phyloP scores from a whole-genome alignment of 2,888 invertebrate genomes.

The Julus scanicus region DNA sequence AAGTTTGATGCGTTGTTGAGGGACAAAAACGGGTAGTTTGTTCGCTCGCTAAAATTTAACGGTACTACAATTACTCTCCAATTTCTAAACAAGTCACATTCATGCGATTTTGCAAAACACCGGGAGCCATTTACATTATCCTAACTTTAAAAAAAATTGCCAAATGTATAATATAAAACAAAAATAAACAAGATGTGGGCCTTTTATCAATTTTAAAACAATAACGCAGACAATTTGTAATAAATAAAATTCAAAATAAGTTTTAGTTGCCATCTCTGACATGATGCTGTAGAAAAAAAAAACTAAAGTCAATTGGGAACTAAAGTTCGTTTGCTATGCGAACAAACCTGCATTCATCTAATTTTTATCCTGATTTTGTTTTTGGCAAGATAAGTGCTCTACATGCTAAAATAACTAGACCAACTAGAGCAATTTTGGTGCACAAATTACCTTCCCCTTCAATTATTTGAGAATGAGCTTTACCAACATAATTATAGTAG shows the following conservation, averaged over 20 bases:
- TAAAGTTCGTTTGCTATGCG: background rate
- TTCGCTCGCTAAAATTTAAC: background rate
- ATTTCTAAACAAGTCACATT: background rate
- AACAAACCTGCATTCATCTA: background rate
- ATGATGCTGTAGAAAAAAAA: background rate
- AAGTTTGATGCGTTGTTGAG: too few relatives aligned
- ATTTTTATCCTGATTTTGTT: background rate
- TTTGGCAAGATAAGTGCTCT: constrained; percentile 21
- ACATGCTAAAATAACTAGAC: background rate
- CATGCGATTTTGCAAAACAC: background rate
- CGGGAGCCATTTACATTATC: background rate
- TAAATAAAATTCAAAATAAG: background rate
- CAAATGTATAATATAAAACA: background rate
- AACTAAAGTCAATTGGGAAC: background rate
- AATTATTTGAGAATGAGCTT: too few relatives aligned
- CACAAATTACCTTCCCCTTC: too few relatives aligned
- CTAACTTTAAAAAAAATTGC: background rate
- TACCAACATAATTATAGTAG: too few relatives aligned
- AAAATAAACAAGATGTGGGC: background rate
- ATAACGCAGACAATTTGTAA: background rate
- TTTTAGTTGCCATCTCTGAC: background rate
- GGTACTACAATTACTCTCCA: background rate
- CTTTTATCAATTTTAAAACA: constrained; percentile 1
- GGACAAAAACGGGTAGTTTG: background rate
- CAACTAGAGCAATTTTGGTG: too few relatives aligned